Evolutionary conservation across 92 coral and sea anemone genomes (phyloP).

Genomic region (Zoanthus sansibaricus): DNA sequence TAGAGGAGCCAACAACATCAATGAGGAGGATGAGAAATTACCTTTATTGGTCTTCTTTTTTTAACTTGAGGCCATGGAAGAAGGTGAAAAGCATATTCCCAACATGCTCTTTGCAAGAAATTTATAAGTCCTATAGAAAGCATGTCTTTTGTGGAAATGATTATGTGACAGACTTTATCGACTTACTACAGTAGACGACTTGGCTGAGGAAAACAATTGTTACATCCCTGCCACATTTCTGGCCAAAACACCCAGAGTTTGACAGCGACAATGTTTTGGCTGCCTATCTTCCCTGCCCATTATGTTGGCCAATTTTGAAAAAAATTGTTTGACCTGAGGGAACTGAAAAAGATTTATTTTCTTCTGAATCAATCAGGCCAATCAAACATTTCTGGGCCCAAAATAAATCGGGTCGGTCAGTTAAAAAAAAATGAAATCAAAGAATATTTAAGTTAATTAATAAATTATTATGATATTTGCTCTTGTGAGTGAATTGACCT

Average conservation of each 20-base stretch:
- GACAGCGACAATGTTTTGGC: conserved; percentile 41
- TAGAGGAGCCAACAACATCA: too few relatives aligned
- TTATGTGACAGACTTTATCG: neutral
- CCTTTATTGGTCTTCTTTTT: too few relatives aligned
- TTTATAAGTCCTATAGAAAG: too few relatives aligned
- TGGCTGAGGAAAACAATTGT: neutral
- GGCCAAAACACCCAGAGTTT: conserved; percentile 37
- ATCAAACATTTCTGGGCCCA: conserved; percentile 39
- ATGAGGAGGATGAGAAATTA: too few relatives aligned
- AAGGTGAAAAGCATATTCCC: too few relatives aligned
- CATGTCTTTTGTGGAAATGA: neutral
- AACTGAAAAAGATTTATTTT: conserved; percentile 24
- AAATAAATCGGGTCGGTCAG: too few relatives aligned
- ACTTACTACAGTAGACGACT: neutral
- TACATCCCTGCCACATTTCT: neutral
- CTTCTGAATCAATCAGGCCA: conserved; percentile 31
- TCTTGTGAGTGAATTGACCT: too few relatives aligned
- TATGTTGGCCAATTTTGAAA: conserved; percentile 16
- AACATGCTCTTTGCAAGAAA: neutral
- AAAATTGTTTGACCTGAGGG: conserved; percentile 29
- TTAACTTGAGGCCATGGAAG: too few relatives aligned
- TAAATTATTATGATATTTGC: too few relatives aligned
- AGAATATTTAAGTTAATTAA: too few relatives aligned
- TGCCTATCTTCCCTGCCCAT: neutral
- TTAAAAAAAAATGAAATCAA: too few relatives aligned